A percentile compares a stretch with the other conserved stretches of the same genome.
phyloP scores from a whole-genome alignment of 2,113 vertebrate genomes.

The Mustelus asterias region DNA sequence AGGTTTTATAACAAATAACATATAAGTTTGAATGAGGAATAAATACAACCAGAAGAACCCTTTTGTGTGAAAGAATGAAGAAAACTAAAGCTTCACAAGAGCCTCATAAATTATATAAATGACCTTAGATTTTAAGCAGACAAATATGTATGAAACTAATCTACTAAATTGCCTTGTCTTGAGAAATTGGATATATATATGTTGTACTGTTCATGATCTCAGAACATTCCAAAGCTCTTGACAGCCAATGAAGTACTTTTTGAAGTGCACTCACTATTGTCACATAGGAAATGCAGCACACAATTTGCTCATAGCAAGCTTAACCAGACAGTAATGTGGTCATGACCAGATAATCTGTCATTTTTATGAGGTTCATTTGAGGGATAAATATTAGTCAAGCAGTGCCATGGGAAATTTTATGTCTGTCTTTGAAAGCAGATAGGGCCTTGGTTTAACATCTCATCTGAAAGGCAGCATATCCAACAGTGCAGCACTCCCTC shows the following conservation, averaged over 20 bases:
- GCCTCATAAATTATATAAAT: background rate
- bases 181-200: background rate
- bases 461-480: no score
- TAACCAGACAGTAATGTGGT: background rate
- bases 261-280: background rate
- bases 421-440: no score
- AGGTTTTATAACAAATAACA: background rate
- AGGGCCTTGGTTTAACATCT: no score
- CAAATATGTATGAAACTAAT: background rate
- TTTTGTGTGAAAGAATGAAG: background rate
- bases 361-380: background rate
- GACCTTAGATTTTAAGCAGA: background rate
- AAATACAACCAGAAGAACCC: background rate
- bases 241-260: background rate
- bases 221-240: background rate
- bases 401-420: background rate
- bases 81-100: background rate
- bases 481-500: background rate
- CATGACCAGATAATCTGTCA: background rate
- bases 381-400: background rate
- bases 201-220: background rate
- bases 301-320: no score
- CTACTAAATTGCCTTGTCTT: background rate
- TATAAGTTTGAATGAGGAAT: background rate
- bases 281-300: no score